Base-by-base conservation (phyloP, 1,140 invertebrate genomes). In the Drosophila funebris region DNA sequence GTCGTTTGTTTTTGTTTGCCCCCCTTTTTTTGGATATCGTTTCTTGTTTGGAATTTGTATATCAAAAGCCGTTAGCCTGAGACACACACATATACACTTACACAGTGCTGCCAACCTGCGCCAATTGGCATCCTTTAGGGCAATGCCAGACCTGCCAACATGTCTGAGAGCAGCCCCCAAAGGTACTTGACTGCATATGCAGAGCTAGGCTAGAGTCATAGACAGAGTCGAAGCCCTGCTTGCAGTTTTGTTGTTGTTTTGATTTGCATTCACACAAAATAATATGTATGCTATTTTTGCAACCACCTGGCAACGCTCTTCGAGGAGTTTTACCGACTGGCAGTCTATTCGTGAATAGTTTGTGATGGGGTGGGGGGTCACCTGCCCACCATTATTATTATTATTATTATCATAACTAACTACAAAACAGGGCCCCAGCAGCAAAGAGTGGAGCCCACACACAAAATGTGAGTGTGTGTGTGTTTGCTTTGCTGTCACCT, bases 371-470 rank as follows among this genome's bases (percentile, higher is more conserved):
- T 22, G 3, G 9, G 36, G 14, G 27, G 46, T 14, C 39, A 20
- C 29, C 33, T 18, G 41, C 54, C 53, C 44, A 14, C 31, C 33
- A 54, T 83, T 73, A 85, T 85, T 77, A 81, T 85, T 87, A 78
- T 81, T 73, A 81, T 80, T 76, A 81, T 88, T 82, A 76, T 87
- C 78, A 87, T 87, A 84, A 84, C 80, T 78, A 84, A 85, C 80
- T 79, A 76, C 58, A n/a, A n/a, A n/a, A n/a, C n/a, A n/a, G n/a
- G n/a, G n/a, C n/a, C n/a, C n/a, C n/a, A 27, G 24, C 27, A 48
- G n/a, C 18, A 16, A 14, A 14, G 1, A 46, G 41, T 24, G 24
- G 48, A 20, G 52, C 18, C 44, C 62, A 56, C 61, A 58, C 44
- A 58, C 53, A 7, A 37, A 60, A 33, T 18, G 22, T 33, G 41